phyloP scores from a whole-genome alignment of 2,797 vertebrate species.

The Clarias laeviceps region DNA sequence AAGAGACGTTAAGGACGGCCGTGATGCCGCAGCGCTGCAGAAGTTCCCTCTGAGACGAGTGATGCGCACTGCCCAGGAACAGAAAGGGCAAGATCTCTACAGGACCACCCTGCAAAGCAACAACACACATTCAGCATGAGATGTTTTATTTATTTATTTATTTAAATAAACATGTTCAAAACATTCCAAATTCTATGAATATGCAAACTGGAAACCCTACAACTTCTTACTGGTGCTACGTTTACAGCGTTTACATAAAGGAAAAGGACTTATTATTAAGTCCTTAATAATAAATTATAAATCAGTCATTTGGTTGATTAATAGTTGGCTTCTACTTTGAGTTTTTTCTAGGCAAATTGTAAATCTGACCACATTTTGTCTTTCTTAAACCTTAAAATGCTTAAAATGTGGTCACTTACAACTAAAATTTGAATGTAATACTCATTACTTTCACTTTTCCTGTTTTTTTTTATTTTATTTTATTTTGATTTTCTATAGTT shows the following conservation, averaged over 20 bases:
- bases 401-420: not conserved
- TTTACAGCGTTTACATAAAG: not conserved
- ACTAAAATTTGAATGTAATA: not conserved
- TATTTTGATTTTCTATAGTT: not conserved
- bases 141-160: not conserved
- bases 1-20: slow-evolving; percentile 84
- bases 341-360: not conserved
- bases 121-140: not conserved
- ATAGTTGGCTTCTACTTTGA: not conserved
- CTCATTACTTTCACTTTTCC: not conserved
- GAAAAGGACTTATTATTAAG: not conserved
- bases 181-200: not conserved
- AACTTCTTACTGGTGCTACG: not conserved
- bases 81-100: slow-evolving; percentile 87
- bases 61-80: slow-evolving; percentile 83
- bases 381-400: not conserved
- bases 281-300: too few species aligned
- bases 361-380: not conserved
- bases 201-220: not conserved
- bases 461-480: not conserved
- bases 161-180: not conserved
- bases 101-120: slow-evolving; percentile 74
- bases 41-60: slow-evolving; percentile 80
- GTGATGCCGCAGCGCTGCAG: slow-evolving; percentile 81
- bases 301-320: not conserved